These are phyloP conservation scores for Hoplias malabaricus DNA, from an alignment of 2,113 vertebrate species.

Conservation along the genomic window DNA sequence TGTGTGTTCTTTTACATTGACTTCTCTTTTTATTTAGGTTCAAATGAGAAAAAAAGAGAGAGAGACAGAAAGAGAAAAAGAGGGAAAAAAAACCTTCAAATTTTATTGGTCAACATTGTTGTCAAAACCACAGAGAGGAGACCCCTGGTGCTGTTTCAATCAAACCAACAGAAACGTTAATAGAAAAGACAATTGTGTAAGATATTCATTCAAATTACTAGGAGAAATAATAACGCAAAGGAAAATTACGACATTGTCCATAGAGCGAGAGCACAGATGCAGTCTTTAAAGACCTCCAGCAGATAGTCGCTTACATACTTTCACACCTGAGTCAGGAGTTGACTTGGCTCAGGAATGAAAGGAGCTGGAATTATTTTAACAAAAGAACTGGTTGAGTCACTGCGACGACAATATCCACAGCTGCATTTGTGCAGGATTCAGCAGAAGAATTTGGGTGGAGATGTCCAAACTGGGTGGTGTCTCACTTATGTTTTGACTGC, in stretches of 20 bases:
- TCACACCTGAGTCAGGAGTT: neutral
- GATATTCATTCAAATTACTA: neutral
- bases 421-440: neutral
- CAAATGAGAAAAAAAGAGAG: no score
- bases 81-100: no score
- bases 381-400: neutral
- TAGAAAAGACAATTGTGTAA: neutral
- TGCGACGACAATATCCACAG: neutral
- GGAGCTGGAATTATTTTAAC: neutral
- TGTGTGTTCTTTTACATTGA: no score
- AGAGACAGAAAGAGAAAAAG: no score
- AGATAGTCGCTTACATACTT: neutral
- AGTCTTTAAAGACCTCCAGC: neutral
- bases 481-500: constrained; percentile 88
- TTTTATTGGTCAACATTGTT: neutral
- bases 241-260: neutral
- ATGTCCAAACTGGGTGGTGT: neutral
- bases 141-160: neutral
- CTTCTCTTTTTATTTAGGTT: neutral
- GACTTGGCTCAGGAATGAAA: neutral
- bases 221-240: neutral
- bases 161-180: neutral
- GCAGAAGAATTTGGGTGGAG: neutral
- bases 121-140: neutral
- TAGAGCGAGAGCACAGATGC: neutral